Percentiles rank a stretch among this genome's conserved stretches.
phyloP scores from a whole-genome alignment of 2,113 vertebrate genomes.

The Rhynchomys soricoides region DNA sequence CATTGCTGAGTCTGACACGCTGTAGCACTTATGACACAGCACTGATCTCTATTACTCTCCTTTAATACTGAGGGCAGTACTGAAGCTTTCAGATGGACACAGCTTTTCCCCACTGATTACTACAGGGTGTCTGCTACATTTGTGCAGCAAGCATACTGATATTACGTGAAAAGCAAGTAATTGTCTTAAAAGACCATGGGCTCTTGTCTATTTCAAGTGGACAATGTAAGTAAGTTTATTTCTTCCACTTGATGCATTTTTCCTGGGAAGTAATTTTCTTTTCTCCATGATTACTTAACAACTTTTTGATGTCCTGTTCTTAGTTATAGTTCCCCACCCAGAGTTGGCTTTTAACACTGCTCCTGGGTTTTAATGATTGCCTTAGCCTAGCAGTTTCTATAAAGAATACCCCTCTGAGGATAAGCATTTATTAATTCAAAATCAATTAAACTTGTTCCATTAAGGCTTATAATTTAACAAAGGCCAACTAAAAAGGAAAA shows the following conservation, averaged over 20 bases:
- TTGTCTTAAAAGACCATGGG: neutral
- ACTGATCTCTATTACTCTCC: neutral
- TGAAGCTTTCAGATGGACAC: neutral
- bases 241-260: neutral
- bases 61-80: neutral
- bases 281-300: slow-evolving; percentile 35
- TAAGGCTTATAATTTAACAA: slow-evolving; percentile 21
- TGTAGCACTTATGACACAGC: neutral
- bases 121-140: neutral
- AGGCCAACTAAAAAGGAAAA: neutral
- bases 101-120: neutral
- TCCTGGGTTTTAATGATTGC: neutral
- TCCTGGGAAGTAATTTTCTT: neutral
- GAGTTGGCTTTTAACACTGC: neutral
- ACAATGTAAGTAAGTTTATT: neutral
- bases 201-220: neutral
- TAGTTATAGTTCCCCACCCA: neutral
- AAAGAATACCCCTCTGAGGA: neutral
- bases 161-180: neutral
- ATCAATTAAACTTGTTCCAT: neutral
- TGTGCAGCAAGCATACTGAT: neutral
- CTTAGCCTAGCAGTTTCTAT: neutral
- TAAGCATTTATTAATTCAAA: neutral
- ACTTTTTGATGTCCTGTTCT: neutral
- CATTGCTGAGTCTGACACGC: neutral